These are phyloP conservation scores for Acanthacorydalis orientalis DNA, from an alignment of 2,888 invertebrate genomes.

Conservation along the genomic window DNA sequence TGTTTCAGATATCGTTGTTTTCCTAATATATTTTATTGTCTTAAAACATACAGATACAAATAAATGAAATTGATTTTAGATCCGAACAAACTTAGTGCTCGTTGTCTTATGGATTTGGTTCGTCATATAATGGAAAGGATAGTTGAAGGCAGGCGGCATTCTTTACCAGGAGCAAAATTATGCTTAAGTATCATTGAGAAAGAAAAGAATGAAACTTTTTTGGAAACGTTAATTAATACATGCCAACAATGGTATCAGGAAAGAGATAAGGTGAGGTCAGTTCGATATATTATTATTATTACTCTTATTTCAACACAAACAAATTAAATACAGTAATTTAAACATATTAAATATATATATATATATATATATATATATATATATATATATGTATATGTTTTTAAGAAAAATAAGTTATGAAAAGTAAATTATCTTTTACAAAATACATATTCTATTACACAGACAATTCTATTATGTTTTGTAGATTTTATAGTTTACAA, in stretches of 20 bases:
- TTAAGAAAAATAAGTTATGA: no score
- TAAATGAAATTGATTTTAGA: constrained; percentile 27
- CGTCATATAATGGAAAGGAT: constrained; percentile 65
- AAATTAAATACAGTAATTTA: no score
- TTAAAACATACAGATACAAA: not conserved
- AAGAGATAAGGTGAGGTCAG: constrained; percentile 39
- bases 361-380: no score
- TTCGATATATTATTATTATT: no score
- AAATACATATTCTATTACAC: no score
- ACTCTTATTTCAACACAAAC: no score
- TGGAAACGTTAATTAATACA: constrained; percentile 75
- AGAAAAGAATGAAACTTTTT: constrained; percentile 73
- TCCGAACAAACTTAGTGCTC: constrained; percentile 57
- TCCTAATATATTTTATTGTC: no score
- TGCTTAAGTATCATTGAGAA: constrained; percentile 77
- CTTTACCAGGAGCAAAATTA: constrained; percentile 67
- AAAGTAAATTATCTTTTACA: no score
- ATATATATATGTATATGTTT: no score
- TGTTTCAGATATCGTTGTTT: not conserved
- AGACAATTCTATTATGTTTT: no score
- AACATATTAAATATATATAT: no score
- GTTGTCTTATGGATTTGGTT: constrained; percentile 71
- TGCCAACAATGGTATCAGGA: constrained; percentile 86
- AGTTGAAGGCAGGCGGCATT: constrained; percentile 62
- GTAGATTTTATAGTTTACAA: no score